Base-by-base conservation (phyloP, 1,140 invertebrate species). In the Antheraea pernyi region DNA sequence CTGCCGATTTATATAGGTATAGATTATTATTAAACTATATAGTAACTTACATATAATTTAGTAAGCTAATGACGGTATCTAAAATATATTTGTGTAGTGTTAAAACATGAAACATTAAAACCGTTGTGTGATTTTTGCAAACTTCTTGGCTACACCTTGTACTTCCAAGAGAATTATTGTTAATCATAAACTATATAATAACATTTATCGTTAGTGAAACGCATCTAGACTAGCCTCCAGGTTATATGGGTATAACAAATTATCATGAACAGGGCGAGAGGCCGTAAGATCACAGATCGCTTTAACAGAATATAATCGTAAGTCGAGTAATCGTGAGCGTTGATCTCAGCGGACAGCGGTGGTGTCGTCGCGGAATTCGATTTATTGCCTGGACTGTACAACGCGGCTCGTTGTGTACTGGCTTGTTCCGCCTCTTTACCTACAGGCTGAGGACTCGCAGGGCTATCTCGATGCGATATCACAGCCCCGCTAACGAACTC, bases 351-450 rank as follows among this genome's bases (percentile, higher is more conserved):
- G 70, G 78, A 84, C 81, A 83, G 77, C 78, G 74, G 68, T 72
- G 83, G 79, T 86, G 83, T 90, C 86, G 82, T 84, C 82, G 86
- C 84, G 81, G 80, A 85, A 83, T 89, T 86, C 80, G 80, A 89
- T 91, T 89, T 91, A 91, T 89, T 74, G 85, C 71, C 76, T 76
- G 70, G 77, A 65, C 70, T 71, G 78, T 79, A 88, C 86, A 90
- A 90, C 80, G 83, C 81, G 69, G 67, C 72, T 78, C 83, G 84
- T 88, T 86, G 86, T 88, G 69, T 72, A 10, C 46, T 53, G 11
- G 46, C 46, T 53, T 76, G 81, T 85, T 86, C 82, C 85, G 84
- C 86, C 81, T 88, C 81, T 81, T 83, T 83, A 81, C 77, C 74
- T 74, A 68, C 72, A 75, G 68, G 60, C 69, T 37, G 58, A 67